A percentile compares a stretch with the other conserved stretches of the same genome.
These are phyloP conservation scores for Perdix hodgsoniae DNA, from an alignment of 2,797 vertebrate species.

Conservation along the genomic window DNA sequence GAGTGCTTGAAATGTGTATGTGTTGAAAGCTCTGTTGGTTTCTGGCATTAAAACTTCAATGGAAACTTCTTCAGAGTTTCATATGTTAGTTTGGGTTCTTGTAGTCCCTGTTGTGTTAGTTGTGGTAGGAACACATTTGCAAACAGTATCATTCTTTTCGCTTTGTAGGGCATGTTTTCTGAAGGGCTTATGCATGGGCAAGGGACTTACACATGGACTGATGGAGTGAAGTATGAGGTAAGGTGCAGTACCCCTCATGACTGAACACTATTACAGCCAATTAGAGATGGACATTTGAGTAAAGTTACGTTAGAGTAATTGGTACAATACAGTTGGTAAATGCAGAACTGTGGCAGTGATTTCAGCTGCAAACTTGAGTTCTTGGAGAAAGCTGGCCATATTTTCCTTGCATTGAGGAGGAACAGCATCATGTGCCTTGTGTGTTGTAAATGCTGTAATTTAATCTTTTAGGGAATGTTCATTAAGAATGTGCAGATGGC, in stretches of 20 bases:
- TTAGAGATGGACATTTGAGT: neutral
- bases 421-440: neutral
- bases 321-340: neutral
- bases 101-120: neutral
- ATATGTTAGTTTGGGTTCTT: neutral
- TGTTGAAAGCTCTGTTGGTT: neutral
- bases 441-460: neutral
- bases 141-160: neutral
- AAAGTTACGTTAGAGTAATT: neutral
- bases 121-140: neutral
- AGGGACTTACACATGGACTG: constrained; percentile 86
- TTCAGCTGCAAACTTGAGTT: neutral
- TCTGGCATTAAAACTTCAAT: neutral
- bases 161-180: constrained; percentile 88
- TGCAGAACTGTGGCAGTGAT: neutral
- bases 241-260: neutral
- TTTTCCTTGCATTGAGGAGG: neutral
- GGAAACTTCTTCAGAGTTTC: neutral
- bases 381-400: fast-evolving
- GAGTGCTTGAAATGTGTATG: neutral
- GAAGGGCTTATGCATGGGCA: constrained; percentile 89
- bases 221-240: constrained; percentile 91
- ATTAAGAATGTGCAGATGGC: constrained; percentile 83
- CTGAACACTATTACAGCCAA: neutral
- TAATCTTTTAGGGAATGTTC: constrained; percentile 87